phyloP scores from a whole-genome alignment of 1,140 invertebrate genomes.

The Drosophila mauritiana region DNA sequence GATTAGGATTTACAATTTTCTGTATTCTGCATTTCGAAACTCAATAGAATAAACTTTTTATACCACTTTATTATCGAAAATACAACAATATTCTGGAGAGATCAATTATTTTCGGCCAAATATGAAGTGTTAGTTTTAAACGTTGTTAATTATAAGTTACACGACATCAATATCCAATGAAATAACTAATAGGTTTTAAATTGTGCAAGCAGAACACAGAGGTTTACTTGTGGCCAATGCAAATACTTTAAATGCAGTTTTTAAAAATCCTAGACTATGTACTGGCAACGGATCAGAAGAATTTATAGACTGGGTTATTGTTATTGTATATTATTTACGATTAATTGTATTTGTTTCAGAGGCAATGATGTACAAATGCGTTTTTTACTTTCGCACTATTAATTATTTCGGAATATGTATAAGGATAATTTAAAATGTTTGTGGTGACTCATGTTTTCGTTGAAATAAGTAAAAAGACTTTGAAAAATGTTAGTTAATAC shows the following conservation, averaged over 20 bases:
- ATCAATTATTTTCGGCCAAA: conserved; percentile 46
- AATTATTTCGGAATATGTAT: not conserved
- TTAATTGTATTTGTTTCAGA: conserved; percentile 2
- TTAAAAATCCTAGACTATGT: conserved; percentile 24
- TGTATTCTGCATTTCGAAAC: conserved; percentile 54
- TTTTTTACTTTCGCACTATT: conserved; percentile 4
- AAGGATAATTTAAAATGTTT: conserved; percentile 23
- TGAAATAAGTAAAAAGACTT: conserved; percentile 7
- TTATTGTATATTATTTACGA: not conserved
- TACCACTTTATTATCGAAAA: conserved; percentile 52
- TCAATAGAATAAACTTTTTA: conserved; percentile 58
- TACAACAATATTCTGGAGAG: conserved; percentile 41
- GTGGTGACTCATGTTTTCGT: conserved; percentile 13
- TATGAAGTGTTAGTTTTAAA: conserved; percentile 39
- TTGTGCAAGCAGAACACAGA: conserved; percentile 5
- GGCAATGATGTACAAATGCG: conserved; percentile 1
- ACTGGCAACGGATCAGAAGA: conserved; percentile 25
- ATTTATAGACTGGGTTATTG: conserved; percentile 42
- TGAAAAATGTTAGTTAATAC: conserved; percentile 5
- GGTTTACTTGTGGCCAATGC: conserved; percentile 30
- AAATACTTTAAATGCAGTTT: conserved; percentile 22
- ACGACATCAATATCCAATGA: conserved; percentile 31
- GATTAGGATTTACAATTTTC: conserved; percentile 57
- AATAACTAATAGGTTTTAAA: conserved; percentile 43
- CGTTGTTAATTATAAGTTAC: conserved; percentile 41